phyloP scores from a whole-genome alignment of 2,113 vertebrate genomes.

The Spilogale gracilis region DNA sequence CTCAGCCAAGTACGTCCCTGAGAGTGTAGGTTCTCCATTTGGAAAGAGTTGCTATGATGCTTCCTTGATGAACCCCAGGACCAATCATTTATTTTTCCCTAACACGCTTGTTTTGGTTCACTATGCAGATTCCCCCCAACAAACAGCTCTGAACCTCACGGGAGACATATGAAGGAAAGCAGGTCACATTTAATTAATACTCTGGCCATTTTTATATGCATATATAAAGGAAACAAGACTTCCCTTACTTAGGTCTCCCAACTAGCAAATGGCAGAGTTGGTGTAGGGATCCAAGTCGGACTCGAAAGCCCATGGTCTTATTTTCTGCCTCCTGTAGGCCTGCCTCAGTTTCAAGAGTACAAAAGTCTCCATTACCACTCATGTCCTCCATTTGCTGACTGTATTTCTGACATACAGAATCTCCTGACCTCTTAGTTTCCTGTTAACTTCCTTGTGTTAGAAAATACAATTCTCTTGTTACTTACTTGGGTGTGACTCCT shows the following conservation, averaged over 20 bases:
- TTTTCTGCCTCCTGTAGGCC: neutral
- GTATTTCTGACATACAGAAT: neutral
- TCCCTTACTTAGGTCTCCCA: neutral
- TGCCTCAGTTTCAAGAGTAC: neutral
- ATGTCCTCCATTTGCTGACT: neutral
- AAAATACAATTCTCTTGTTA: slow-evolving; percentile 34
- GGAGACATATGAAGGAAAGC: neutral
- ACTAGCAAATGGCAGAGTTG: neutral
- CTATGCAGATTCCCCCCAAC: neutral
- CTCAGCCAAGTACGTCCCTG: neutral
- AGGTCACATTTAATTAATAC: neutral
- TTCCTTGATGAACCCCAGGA: neutral
- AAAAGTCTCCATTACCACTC: slow-evolving; percentile 29
- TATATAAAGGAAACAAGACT: neutral
- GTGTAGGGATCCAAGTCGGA: neutral
- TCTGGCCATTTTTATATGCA: neutral
- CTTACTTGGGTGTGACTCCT: neutral
- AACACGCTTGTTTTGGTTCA: neutral
- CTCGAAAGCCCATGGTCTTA: neutral
- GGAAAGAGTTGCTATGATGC: neutral
- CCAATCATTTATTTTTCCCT: neutral
- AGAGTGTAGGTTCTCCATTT: neutral
- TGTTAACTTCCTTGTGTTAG: slow-evolving; percentile 6
- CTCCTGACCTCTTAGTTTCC: neutral
- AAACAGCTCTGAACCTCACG: neutral